These are phyloP conservation scores for Macrophya alboannulata DNA, from an alignment of 2,888 invertebrate genomes.

Conservation along the genomic window DNA sequence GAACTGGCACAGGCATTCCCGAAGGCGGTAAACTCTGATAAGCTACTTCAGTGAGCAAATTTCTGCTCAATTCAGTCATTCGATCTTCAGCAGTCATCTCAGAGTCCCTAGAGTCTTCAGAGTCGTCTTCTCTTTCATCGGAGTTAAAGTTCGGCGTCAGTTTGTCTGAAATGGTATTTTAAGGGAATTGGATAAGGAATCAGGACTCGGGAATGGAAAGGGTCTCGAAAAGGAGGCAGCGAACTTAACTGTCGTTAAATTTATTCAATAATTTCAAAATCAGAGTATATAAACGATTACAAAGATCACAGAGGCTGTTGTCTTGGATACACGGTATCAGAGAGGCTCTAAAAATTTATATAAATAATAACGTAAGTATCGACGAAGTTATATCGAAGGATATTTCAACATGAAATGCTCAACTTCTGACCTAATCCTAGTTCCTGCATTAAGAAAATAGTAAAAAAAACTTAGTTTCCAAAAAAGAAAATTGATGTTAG, in stretches of 20 bases:
- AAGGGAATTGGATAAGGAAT: neutral
- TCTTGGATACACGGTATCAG: neutral
- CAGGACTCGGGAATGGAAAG: neutral
- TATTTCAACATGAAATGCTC: neutral
- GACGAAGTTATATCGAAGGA: neutral
- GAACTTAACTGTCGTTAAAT: neutral
- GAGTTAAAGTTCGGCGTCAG: constrained; percentile 62
- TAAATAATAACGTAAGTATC: neutral
- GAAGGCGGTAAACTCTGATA: constrained; percentile 75
- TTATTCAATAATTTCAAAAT: neutral
- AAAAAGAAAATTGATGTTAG: neutral
- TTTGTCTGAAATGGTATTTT: constrained; percentile 64
- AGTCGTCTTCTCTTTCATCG: constrained; percentile 57
- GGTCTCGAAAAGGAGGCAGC: neutral
- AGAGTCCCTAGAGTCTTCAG: constrained; percentile 28
- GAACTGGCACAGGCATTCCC: constrained; percentile 70
- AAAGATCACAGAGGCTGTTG: neutral
- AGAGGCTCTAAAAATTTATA: neutral
- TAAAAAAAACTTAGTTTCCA: neutral
- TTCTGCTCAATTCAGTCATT: constrained; percentile 70
- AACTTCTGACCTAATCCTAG: neutral
- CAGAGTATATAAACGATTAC: neutral
- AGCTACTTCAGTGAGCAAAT: constrained; percentile 74
- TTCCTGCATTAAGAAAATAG: neutral
- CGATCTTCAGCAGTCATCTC: constrained; percentile 59